Evolutionary conservation across 1,140 invertebrate genomes (phyloP).

Genomic region (Bursaphelenchus mucronatus): DNA sequence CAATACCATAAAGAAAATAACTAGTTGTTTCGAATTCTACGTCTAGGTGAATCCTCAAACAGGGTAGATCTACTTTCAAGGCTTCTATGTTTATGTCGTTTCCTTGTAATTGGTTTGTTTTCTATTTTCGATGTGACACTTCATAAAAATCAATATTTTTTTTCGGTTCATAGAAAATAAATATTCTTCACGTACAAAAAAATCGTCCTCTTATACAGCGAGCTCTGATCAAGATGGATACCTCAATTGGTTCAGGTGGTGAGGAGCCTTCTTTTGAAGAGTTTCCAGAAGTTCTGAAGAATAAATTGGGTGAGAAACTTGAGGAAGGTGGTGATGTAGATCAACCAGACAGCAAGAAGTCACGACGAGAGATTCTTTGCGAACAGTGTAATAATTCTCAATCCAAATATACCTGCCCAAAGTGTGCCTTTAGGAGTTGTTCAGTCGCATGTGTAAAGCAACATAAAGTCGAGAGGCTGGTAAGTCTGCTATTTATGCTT

Average conservation of each 20-base stretch:
- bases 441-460: constrained; percentile 28
- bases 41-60: too few relatives aligned
- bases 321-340: neutral
- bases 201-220: neutral
- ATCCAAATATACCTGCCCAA: constrained; percentile 44
- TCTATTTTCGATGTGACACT: neutral
- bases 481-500: constrained; percentile 26
- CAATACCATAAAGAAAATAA: neutral
- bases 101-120: neutral
- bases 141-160: neutral
- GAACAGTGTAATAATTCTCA: constrained; percentile 22
- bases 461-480: constrained; percentile 29
- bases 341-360: neutral
- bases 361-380: constrained; percentile 11
- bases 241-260: neutral
- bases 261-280: neutral
- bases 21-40: neutral
- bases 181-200: neutral
- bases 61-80: too few relatives aligned
- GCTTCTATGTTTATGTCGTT: neutral
- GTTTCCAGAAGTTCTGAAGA: neutral
- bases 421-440: constrained; percentile 30
- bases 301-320: neutral
- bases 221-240: neutral
- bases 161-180: neutral